Evolutionary conservation across 2,888 invertebrate genomes (phyloP).

Genomic region (Trichopria drosophilae): DNA sequence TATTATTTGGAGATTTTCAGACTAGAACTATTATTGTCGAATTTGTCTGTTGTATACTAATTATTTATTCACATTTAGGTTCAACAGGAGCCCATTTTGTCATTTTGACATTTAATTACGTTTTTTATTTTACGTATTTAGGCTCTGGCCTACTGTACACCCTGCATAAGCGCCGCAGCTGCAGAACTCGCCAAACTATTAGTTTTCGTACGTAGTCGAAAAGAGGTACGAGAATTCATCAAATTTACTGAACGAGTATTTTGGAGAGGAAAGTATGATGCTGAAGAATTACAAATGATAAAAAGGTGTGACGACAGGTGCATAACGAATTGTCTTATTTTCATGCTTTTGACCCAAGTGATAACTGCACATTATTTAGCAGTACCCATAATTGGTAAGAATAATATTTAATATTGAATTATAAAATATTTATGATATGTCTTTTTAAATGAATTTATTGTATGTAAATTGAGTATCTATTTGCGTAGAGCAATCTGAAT

Average conservation of each 20-base stretch:
- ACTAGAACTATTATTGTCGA: too few relatives aligned
- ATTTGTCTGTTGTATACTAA: too few relatives aligned
- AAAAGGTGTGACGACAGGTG: conserved; percentile 29
- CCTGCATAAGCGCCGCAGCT: conserved; percentile 31
- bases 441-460: too few relatives aligned
- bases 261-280: conserved; percentile 32
- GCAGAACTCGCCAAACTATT: conserved; percentile 33
- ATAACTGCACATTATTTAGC: conserved; percentile 36
- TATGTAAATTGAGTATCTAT: too few relatives aligned
- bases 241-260: conserved; percentile 34
- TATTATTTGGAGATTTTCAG: too few relatives aligned
- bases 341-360: conserved; percentile 30
- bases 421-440: too few relatives aligned
- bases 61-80: too few relatives aligned
- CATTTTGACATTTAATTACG: too few relatives aligned
- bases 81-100: too few relatives aligned
- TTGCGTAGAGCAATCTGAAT: too few relatives aligned
- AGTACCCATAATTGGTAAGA: conserved; percentile 38
- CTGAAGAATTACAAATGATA: conserved; percentile 28
- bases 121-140: too few relatives aligned
- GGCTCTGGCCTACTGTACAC: conserved; percentile 36
- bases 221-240: conserved; percentile 35
- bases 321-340: conserved; percentile 21
- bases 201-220: conserved; percentile 31
- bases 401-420: too few relatives aligned